Evolutionary conservation across 2,888 invertebrate species (phyloP).

Genomic region (Drosophila austrosaltans): DNA sequence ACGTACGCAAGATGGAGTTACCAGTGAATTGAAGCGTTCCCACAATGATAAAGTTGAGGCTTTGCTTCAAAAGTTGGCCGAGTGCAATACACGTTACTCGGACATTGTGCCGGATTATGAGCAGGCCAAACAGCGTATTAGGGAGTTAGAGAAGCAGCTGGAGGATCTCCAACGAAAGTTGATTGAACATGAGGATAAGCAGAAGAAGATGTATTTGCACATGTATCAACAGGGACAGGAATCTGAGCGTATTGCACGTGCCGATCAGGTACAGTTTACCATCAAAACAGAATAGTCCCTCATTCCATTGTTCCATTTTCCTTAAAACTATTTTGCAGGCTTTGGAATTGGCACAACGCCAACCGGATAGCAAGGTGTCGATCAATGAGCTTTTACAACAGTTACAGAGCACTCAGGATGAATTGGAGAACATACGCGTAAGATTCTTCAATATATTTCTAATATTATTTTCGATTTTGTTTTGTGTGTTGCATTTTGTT

Average conservation of each 20-base stretch:
- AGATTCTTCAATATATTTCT: conserved; percentile 84
- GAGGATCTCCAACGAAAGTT: conserved; percentile 89
- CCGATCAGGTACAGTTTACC: conserved; percentile 86
- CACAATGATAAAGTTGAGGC: conserved; percentile 92
- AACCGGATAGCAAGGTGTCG: conserved; percentile 88
- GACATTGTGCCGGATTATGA: conserved; percentile 90
- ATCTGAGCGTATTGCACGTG: conserved; percentile 89
- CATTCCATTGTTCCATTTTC: conserved; percentile 19
- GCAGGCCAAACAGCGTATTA: conserved; percentile 88
- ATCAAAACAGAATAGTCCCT: background rate
- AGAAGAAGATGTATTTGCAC: conserved; percentile 90
- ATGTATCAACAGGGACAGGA: conserved; percentile 93
- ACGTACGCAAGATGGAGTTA: conserved; percentile 86
- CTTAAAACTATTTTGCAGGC: conserved; percentile 63
- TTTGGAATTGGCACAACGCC: conserved; percentile 85
- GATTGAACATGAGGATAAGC: conserved; percentile 88
- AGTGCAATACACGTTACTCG: conserved; percentile 91
- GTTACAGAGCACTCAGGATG: conserved; percentile 92
- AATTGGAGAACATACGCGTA: conserved; percentile 94
- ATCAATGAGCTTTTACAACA: conserved; percentile 92
- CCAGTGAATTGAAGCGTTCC: conserved; percentile 90
- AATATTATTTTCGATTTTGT: conserved; percentile 81
- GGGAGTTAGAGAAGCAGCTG: conserved; percentile 88
- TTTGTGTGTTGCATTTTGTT: conserved; percentile 83
- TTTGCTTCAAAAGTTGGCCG: conserved; percentile 88